Evolutionary conservation across 2,797 vertebrate species (phyloP).

Genomic region (Melanitta fusca): DNA sequence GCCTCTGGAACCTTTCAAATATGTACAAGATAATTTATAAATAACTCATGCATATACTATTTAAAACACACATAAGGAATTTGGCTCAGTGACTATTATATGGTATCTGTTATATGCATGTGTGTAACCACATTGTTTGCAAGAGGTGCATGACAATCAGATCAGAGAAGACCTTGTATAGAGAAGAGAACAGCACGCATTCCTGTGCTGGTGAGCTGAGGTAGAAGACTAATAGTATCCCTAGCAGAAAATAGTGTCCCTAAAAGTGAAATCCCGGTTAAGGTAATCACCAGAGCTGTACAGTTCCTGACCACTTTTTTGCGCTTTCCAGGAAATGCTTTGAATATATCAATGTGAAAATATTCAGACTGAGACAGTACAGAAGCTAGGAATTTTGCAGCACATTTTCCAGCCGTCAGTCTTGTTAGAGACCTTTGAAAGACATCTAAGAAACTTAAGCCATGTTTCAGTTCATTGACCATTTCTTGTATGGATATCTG

Average conservation of each 20-base stretch:
- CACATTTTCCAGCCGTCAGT: background rate
- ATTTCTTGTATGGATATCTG: background rate
- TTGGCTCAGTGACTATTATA: background rate
- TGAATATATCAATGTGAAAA: background rate
- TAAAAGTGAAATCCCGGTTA: background rate
- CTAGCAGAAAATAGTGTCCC: background rate
- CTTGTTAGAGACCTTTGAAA: background rate
- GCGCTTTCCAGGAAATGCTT: background rate
- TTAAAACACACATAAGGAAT: background rate
- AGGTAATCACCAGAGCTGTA: background rate
- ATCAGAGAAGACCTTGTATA: background rate
- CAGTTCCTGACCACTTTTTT: rapidly evolving
- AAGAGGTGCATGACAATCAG: background rate
- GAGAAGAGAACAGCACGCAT: background rate
- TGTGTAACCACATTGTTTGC: background rate
- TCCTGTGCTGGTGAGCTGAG: background rate
- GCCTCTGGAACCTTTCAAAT: background rate
- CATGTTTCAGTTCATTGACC: background rate
- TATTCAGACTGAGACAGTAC: background rate
- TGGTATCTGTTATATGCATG: background rate
- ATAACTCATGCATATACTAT: background rate
- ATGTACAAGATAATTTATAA: background rate
- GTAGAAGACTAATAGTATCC: background rate
- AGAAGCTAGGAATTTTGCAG: background rate
- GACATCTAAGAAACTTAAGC: background rate